phyloP scores from a whole-genome alignment of 64 coral and sea anemone genomes.

The Porites lutea region DNA sequence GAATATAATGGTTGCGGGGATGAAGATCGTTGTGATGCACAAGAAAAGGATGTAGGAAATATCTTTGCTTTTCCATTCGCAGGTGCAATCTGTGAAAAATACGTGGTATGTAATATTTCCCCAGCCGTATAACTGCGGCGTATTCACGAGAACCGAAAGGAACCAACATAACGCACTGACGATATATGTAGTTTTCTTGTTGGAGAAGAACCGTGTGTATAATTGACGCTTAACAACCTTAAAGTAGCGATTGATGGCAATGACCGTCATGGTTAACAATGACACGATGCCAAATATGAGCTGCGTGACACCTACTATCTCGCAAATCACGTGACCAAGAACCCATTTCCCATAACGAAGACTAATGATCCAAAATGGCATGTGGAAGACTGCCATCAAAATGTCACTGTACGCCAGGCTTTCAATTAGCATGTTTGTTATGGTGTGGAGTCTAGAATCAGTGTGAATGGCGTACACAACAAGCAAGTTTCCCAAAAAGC shows the following conservation, averaged over 20 bases:
- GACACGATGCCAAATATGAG: conserved; percentile 66
- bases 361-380: conserved; percentile 71
- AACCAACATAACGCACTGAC: conserved; percentile 38
- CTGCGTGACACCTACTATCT: conserved; percentile 13
- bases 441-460: conserved; percentile 50
- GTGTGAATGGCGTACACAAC: conserved; percentile 49
- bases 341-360: conserved; percentile 53
- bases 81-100: conserved; percentile 24
- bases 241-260: conserved; percentile 68
- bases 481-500: conserved; percentile 45
- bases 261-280: conserved; percentile 51
- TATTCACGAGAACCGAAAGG: background rate
- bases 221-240: conserved; percentile 41
- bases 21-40: background rate
- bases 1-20: conserved; percentile 41
- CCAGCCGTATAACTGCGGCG: conserved; percentile 60
- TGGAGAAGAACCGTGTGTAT: conserved; percentile 42
- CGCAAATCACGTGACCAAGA: conserved; percentile 40
- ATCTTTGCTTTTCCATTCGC: conserved; percentile 32
- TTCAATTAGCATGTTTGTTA: conserved; percentile 61
- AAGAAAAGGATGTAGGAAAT: conserved; percentile 52
- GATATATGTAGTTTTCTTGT: background rate
- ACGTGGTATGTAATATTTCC: conserved; percentile 38
- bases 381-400: conserved; percentile 42
- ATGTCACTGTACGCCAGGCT: conserved; percentile 66